phyloP scores from a whole-genome alignment of 53 echinoderm and acorn worm genomes.

The Temnopleurus reevesii region DNA sequence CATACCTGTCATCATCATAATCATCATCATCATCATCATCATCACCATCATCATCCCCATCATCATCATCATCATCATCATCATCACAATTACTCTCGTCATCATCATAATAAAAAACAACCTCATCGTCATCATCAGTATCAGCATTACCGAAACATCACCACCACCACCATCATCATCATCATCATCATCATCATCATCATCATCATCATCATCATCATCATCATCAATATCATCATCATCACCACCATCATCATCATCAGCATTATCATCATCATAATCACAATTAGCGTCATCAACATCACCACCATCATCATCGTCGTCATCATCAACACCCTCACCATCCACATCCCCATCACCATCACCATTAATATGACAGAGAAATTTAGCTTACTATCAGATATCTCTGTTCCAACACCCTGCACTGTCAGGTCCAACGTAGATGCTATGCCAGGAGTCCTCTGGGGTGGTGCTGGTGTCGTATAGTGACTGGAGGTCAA shows the following conservation, averaged over 20 bases:
- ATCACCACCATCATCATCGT: background rate
- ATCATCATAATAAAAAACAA: too few species aligned
- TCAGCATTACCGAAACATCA: background rate
- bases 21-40: too few species aligned
- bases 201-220: background rate
- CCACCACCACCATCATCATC: background rate
- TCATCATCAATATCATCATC: background rate
- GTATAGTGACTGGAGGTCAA: background rate
- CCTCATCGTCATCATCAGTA: too few species aligned
- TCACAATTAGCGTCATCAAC: background rate
- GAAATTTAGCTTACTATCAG: constrained; percentile 61
- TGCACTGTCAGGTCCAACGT: constrained; percentile 49
- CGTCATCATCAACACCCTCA: background rate
- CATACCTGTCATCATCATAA: too few species aligned
- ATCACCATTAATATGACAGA: background rate
- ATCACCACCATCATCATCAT: constrained; percentile 1
- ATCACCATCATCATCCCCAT: too few species aligned
- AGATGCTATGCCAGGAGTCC: background rate
- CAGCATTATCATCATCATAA: background rate
- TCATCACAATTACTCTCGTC: too few species aligned
- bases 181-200: background rate
- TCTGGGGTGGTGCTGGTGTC: constrained; percentile 24
- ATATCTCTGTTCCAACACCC: constrained; percentile 75
- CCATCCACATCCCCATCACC: background rate
- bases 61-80: too few species aligned